Percentiles rank a stretch among this genome's conserved stretches.
phyloP scores from a whole-genome alignment of 1,140 invertebrate species.

The Drosophila varians region DNA sequence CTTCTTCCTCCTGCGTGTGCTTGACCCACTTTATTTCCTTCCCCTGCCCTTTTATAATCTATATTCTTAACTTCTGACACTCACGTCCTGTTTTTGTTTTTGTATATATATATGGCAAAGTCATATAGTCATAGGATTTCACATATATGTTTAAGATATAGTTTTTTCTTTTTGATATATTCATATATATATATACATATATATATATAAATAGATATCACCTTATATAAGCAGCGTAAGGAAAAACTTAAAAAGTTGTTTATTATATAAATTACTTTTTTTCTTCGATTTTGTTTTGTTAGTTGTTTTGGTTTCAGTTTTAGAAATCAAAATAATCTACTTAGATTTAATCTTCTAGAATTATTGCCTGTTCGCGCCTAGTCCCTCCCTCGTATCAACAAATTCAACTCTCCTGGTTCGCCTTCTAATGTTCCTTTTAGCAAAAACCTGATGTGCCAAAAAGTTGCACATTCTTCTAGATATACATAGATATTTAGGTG shows the following conservation, averaged over 20 bases:
- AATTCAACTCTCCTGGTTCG: conserved; percentile 20
- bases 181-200: conserved; percentile 50
- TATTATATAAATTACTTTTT: conserved; percentile 35
- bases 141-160: conserved; percentile 73
- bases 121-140: conserved; percentile 77
- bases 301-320: conserved; percentile 30
- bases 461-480: conserved; percentile 54
- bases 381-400: conserved; percentile 30
- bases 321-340: conserved; percentile 48
- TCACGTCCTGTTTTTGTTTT: conserved; percentile 16
- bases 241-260: conserved; percentile 73
- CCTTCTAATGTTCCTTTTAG: not conserved
- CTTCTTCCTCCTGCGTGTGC: not conserved
- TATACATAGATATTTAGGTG: conserved; percentile 39
- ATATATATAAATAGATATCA: conserved; percentile 77
- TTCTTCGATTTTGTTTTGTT: conserved; percentile 3
- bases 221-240: conserved; percentile 79
- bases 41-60: not conserved
- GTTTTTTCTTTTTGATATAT: conserved; percentile 35
- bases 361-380: conserved; percentile 61
- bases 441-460: conserved; percentile 56
- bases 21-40: conserved; percentile 11
- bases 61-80: conserved; percentile 7
- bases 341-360: conserved; percentile 51
- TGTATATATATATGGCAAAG: conserved; percentile 67